Conservation (phyloP, 2,888 invertebrate genomes). For the Papilio protenor region DNA sequence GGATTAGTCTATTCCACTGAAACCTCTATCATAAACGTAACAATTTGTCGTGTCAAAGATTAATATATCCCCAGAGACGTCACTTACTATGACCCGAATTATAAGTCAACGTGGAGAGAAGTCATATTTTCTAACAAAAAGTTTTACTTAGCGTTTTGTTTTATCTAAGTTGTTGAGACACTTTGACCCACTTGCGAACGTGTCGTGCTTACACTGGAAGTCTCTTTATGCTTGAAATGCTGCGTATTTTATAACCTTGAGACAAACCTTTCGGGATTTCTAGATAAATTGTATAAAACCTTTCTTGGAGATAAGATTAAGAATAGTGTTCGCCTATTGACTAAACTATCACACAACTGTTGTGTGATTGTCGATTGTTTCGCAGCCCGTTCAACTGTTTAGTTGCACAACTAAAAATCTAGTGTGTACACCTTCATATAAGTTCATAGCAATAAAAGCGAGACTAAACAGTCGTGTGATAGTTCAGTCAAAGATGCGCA, state of each 20-base stretch:
- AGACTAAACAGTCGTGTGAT: too few relatives aligned
- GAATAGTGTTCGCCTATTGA: too few relatives aligned
- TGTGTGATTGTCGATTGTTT: too few relatives aligned
- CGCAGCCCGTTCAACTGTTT: too few relatives aligned
- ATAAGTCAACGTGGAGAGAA: neutral
- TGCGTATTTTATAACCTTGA: neutral
- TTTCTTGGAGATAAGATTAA: too few relatives aligned
- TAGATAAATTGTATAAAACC: too few relatives aligned
- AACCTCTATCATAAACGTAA: neutral
- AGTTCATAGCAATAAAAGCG: too few relatives aligned
- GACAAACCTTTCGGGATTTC: neutral
- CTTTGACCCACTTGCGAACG: slow-evolving; percentile 30
- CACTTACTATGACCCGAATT: neutral
- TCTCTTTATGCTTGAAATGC: neutral
- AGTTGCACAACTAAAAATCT: too few relatives aligned
- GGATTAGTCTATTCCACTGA: neutral
- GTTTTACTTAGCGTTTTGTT: neutral
- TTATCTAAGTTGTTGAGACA: slow-evolving; percentile 15
- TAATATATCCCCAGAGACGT: neutral
- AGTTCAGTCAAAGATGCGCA: too few relatives aligned
- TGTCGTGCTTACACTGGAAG: neutral
- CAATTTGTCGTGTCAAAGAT: neutral
- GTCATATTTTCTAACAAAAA: neutral
- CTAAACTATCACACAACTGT: too few relatives aligned
- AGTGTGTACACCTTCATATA: too few relatives aligned